Evolutionary conservation across 2,797 vertebrate genomes (phyloP).

Genomic region (Aselliscus stoliczkanus): DNA sequence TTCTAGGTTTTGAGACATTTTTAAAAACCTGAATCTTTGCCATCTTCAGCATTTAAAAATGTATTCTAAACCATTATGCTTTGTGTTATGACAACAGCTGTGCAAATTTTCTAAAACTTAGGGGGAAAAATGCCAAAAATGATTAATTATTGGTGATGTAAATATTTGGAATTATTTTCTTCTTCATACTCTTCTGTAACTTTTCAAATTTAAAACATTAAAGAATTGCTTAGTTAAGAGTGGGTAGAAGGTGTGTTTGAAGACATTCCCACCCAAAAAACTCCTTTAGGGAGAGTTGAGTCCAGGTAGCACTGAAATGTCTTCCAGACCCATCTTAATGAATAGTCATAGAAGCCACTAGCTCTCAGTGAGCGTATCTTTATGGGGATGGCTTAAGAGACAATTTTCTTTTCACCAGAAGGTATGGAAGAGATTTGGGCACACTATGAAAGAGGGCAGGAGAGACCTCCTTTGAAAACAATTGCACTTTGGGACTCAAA

Average conservation of each 20-base stretch:
- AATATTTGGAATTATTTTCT: conserved; percentile 16
- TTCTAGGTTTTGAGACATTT: not conserved
- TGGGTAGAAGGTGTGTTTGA: not conserved
- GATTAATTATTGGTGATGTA: not conserved
- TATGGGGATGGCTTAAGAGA: not conserved
- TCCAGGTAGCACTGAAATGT: not conserved
- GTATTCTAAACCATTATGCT: not conserved
- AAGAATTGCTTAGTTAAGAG: not conserved
- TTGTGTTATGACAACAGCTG: not conserved
- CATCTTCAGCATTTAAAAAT: not conserved
- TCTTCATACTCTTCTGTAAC: not conserved
- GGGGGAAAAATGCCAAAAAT: not conserved
- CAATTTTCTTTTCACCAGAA: not conserved
- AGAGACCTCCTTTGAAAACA: not conserved
- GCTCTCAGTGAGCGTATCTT: not conserved
- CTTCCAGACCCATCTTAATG: not conserved
- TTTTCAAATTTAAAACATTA: not conserved
- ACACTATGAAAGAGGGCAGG: not conserved
- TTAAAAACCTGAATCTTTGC: not conserved
- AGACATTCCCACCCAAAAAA: not conserved
- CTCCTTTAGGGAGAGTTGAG: not conserved
- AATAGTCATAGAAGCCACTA: not conserved
- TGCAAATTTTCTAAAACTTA: not conserved
- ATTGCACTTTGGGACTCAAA: not conserved
- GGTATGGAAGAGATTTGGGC: not conserved